Percentiles rank a stretch among this genome's conserved stretches.
These are phyloP conservation scores for Mus pahari DNA, from an alignment of 2,113 vertebrate species.

Conservation along the genomic window DNA sequence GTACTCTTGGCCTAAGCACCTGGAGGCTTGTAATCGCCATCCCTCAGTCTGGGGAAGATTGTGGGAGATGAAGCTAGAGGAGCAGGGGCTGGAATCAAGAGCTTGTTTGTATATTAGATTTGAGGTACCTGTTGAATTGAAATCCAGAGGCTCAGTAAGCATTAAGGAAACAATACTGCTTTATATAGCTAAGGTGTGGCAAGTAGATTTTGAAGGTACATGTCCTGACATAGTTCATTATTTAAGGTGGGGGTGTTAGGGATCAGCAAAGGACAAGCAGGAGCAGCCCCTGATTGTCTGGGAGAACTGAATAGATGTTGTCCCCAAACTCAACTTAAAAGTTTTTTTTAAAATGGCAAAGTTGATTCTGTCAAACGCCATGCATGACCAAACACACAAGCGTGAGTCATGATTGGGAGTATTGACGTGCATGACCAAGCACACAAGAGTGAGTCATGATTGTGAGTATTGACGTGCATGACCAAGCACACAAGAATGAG, in stretches of 20 bases:
- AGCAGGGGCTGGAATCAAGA: background rate
- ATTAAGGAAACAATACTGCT: background rate
- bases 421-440: too few relatives aligned
- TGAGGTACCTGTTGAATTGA: background rate
- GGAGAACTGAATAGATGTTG: background rate
- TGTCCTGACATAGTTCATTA: background rate
- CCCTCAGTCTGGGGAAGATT: background rate
- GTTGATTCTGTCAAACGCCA: background rate
- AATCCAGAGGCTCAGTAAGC: background rate
- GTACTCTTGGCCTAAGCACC: background rate
- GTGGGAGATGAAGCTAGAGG: background rate
- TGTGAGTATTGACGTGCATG: background rate
- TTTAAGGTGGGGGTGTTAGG: background rate
- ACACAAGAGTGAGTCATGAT: background rate
- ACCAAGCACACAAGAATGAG: background rate
- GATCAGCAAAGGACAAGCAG: background rate
- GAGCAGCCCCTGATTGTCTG: background rate
- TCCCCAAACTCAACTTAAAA: background rate
- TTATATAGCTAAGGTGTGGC: conserved; percentile 5
- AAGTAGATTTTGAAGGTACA: background rate
- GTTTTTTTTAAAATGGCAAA: background rate
- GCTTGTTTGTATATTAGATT: background rate
- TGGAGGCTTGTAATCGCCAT: background rate
- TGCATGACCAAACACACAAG: background rate
- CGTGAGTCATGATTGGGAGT: background rate